Percentiles rank a stretch among this genome's conserved stretches.
Conservation (phyloP, 1,140 invertebrate species). For the Saccostrea glomerata region DNA sequence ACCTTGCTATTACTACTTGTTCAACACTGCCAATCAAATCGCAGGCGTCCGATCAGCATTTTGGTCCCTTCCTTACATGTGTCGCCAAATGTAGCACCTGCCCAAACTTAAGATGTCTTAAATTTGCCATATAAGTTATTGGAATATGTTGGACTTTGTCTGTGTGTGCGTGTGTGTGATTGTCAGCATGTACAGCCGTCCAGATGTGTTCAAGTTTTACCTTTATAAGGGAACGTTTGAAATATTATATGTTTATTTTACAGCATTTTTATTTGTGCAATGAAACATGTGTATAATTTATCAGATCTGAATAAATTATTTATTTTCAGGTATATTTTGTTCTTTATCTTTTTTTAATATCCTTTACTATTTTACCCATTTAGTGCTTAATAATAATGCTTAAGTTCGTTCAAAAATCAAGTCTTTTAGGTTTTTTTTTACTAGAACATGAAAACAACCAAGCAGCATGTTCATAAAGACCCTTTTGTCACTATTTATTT, state of each 20-base stretch:
- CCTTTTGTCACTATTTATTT: too few species aligned
- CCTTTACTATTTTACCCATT: too few species aligned
- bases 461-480: too few species aligned
- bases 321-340: constrained; percentile 11
- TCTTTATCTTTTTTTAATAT: neutral
- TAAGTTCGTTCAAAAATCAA: too few species aligned
- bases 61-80: constrained; percentile 52
- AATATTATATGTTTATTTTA: constrained; percentile 10
- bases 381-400: too few species aligned
- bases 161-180: constrained; percentile 7
- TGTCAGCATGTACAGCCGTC: neutral
- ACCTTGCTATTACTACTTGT: constrained; percentile 58
- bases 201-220: constrained; percentile 2
- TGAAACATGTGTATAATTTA: neutral
- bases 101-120: neutral
- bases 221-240: neutral
- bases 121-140: neutral
- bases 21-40: constrained; percentile 1
- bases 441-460: too few species aligned
- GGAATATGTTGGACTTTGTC: neutral
- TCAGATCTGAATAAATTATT: constrained; percentile 37
- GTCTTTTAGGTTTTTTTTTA: too few species aligned
- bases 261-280: constrained; percentile 16
- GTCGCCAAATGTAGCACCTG: constrained; percentile 24
- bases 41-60: constrained; percentile 42